Percentiles rank a stretch among this genome's conserved stretches.
Evolutionary conservation across 2,113 vertebrate genomes (phyloP).

Genomic region (Trichomycterus rosablanca): DNA sequence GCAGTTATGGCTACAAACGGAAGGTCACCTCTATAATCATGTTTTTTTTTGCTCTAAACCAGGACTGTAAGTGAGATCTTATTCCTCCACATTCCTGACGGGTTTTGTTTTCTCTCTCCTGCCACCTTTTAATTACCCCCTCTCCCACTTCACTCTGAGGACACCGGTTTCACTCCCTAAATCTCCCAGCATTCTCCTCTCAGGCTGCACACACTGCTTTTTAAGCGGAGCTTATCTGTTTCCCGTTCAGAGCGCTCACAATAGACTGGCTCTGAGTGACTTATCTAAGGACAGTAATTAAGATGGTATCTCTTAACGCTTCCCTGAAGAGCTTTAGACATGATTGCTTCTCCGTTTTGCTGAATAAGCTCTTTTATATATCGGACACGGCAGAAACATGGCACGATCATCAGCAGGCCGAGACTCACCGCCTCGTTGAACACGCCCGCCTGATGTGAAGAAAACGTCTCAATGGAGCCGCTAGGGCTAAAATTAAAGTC

Average conservation of each 20-base stretch:
- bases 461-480: too few relatives aligned
- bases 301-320: constrained; percentile 57
- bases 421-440: too few relatives aligned
- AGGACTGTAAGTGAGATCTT: constrained; percentile 5
- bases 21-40: too few relatives aligned
- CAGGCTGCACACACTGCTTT: constrained; percentile 7
- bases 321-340: not conserved
- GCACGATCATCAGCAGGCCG: too few relatives aligned
- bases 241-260: constrained; percentile 21
- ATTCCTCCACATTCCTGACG: constrained; percentile 32
- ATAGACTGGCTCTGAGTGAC: constrained; percentile 34
- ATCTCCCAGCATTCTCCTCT: constrained; percentile 15
- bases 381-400: not conserved
- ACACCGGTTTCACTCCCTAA: constrained; percentile 54
- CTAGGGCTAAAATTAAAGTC: too few relatives aligned
- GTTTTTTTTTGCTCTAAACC: too few relatives aligned
- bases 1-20: too few relatives aligned
- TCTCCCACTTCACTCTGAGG: constrained; percentile 62
- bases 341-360: constrained; percentile 24
- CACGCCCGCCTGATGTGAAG: too few relatives aligned
- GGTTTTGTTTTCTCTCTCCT: constrained; percentile 29
- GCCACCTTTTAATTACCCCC: constrained; percentile 68
- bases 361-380: constrained; percentile 16
- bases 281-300: constrained; percentile 60
- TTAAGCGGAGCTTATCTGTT: constrained; percentile 29